These are phyloP conservation scores for Catalaphyllia jardinei DNA, from an alignment of 64 coral and sea anemone species.

Conservation along the genomic window DNA sequence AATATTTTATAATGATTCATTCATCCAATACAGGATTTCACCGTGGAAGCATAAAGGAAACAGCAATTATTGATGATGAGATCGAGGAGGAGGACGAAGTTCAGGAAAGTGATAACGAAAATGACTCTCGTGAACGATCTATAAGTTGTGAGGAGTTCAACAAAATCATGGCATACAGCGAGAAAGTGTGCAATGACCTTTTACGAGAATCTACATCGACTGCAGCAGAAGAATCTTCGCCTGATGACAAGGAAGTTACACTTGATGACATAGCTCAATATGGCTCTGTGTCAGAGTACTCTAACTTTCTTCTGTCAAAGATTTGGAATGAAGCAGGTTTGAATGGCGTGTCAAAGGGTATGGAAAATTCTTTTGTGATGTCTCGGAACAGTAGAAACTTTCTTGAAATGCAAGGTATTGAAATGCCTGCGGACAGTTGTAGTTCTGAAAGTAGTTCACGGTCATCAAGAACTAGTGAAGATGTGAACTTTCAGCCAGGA, in stretches of 20 bases:
- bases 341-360: constrained; percentile 45
- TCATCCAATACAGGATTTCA: not conserved
- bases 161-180: constrained; percentile 66
- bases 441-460: constrained; percentile 46
- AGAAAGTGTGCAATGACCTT: constrained; percentile 66
- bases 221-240: constrained; percentile 25
- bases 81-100: constrained; percentile 59
- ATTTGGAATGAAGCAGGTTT: constrained; percentile 66
- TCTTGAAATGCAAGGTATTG: constrained; percentile 47
- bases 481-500: not conserved
- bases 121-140: constrained; percentile 24
- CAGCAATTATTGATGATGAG: constrained; percentile 72
- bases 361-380: constrained; percentile 17
- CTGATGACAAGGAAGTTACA: constrained; percentile 19
- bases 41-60: constrained; percentile 59
- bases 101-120: constrained; percentile 23
- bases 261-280: constrained; percentile 55
- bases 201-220: constrained; percentile 51
- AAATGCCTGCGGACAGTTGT: constrained; percentile 1
- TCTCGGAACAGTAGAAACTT: constrained; percentile 37
- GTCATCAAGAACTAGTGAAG: constrained; percentile 48
- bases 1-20: not conserved
- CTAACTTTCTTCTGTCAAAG: constrained; percentile 69
- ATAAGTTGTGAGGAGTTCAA: constrained; percentile 59
- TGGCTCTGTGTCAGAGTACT: constrained; percentile 76